These are phyloP conservation scores for Rhizoglyphus robini DNA, from an alignment of 1,140 invertebrate genomes.

Conservation along the genomic window DNA sequence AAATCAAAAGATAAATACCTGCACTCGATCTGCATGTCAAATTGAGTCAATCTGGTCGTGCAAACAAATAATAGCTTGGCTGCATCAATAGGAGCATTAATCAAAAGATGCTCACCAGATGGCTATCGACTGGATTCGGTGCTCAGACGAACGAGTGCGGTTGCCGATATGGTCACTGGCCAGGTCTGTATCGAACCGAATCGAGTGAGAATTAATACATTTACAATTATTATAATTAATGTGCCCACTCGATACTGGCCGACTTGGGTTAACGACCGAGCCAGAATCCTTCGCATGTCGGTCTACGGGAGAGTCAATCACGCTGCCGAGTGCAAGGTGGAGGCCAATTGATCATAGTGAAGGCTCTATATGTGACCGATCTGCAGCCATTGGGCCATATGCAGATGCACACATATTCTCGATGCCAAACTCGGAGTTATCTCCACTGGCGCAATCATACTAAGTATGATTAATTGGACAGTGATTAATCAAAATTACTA, in stretches of 20 bases:
- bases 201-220: too few species aligned
- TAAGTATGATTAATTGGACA: constrained; percentile 9
- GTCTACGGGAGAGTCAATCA: constrained; percentile 14
- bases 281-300: neutral
- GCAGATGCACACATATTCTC: too few species aligned
- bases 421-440: too few species aligned
- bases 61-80: neutral
- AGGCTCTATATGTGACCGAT: neutral
- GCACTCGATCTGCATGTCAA: neutral
- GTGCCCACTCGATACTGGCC: neutral
- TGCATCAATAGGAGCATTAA: neutral
- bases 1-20: neutral
- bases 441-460: too few species aligned
- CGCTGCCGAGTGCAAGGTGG: neutral
- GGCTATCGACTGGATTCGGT: neutral
- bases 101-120: constrained; percentile 6
- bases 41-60: neutral
- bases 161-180: too few species aligned
- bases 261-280: neutral
- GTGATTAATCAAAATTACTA: constrained; percentile 5
- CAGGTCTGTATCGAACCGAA: too few species aligned
- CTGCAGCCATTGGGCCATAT: neutral
- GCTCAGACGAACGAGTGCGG: neutral
- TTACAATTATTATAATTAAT: constrained; percentile 13
- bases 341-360: constrained; percentile 10